A percentile compares a stretch with the other conserved stretches of the same genome.
phyloP scores from a whole-genome alignment of 2,113 vertebrate species.

The Hydrolagus affinis region DNA sequence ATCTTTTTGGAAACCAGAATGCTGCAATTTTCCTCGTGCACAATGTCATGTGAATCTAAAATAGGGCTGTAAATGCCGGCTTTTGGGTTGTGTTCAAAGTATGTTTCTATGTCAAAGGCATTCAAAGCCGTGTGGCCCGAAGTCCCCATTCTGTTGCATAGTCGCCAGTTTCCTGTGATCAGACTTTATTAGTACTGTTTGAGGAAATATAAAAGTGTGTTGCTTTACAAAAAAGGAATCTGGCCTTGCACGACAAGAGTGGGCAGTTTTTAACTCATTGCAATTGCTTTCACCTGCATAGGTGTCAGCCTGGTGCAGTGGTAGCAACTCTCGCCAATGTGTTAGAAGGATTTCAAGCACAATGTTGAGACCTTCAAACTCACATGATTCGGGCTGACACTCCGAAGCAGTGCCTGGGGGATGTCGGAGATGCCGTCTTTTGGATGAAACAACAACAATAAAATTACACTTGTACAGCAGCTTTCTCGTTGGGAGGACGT shows the following conservation, averaged over 20 bases:
- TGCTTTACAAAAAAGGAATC: neutral
- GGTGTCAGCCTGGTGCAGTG: no score
- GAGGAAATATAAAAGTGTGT: constrained; percentile 4
- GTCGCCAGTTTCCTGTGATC: neutral
- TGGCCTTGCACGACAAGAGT: neutral
- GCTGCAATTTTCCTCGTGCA: neutral
- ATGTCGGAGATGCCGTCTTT: no score
- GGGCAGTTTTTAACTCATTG: neutral
- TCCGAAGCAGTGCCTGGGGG: no score
- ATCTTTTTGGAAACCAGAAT: neutral
- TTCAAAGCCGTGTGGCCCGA: neutral
- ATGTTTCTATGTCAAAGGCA: neutral
- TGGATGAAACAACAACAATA: no score
- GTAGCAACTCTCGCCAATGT: no score
- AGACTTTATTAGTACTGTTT: neutral
- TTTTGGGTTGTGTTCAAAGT: neutral
- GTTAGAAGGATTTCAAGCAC: no score
- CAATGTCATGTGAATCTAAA: neutral
- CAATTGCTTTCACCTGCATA: neutral
- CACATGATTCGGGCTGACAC: no score
- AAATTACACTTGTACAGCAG: no score
- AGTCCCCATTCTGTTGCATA: neutral
- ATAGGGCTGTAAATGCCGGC: neutral
- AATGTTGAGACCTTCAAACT: no score
- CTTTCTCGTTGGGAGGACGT: no score